phyloP scores from a whole-genome alignment of 1,140 invertebrate species.

The Drosophila sturtevanti region DNA sequence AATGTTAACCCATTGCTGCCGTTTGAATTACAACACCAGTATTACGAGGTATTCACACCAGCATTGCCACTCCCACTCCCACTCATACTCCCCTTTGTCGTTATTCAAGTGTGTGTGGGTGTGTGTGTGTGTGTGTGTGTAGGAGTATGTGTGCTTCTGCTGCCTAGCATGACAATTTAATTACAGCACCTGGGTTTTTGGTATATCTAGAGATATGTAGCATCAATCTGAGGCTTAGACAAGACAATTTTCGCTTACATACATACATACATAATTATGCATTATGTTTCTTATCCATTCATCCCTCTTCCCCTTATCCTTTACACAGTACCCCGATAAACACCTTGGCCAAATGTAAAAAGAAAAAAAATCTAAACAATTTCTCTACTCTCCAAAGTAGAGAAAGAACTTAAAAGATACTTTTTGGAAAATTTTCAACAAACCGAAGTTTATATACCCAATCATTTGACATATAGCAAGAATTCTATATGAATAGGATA shows the following conservation, averaged over 20 bases:
- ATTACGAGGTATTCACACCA: conserved; percentile 9
- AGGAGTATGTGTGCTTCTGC: conserved; percentile 27
- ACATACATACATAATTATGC: conserved; percentile 32
- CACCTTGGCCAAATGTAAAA: conserved; percentile 53
- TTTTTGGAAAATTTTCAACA: background rate
- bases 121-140: background rate
- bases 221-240: conserved; percentile 75
- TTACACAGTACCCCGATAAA: conserved; percentile 2
- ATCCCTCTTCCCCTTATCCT: background rate
- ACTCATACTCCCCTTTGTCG: background rate
- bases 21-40: conserved; percentile 71
- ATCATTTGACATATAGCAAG: no score
- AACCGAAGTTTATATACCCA: background rate
- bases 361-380: background rate
- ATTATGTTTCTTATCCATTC: background rate
- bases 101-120: no score
- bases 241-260: conserved; percentile 54
- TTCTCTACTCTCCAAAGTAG: background rate
- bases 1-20: conserved; percentile 75
- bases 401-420: background rate
- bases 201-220: conserved; percentile 37
- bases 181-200: conserved; percentile 63
- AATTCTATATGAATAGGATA: no score
- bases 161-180: conserved; percentile 74
- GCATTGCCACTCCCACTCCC: background rate